Percentiles rank a stretch among this genome's conserved stretches.
These are phyloP conservation scores for Lasioglossum malachurum DNA, from an alignment of 2,888 invertebrate genomes.

Conservation along the genomic window DNA sequence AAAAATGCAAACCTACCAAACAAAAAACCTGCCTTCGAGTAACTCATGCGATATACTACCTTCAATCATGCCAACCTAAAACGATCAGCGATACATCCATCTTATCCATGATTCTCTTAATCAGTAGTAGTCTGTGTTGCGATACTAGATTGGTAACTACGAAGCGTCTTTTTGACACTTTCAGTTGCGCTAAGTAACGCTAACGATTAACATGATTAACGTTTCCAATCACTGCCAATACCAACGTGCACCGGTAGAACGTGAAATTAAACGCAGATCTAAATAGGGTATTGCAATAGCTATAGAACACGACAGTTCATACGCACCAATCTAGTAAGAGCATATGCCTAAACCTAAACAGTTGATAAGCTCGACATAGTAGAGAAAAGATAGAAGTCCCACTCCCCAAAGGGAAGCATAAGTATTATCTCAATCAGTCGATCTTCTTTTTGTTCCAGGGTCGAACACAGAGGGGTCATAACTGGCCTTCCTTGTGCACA, in stretches of 20 bases:
- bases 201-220: not conserved
- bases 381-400: not conserved
- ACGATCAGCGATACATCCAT: slow-evolving; percentile 20
- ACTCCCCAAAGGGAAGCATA: not conserved
- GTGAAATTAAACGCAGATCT: not conserved
- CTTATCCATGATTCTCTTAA: slow-evolving; percentile 18
- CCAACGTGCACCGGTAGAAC: not conserved
- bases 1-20: slow-evolving; percentile 44
- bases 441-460: slow-evolving; percentile 66
- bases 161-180: not conserved
- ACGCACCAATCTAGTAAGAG: not conserved
- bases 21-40: slow-evolving; percentile 10
- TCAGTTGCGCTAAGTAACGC: not conserved
- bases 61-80: slow-evolving; percentile 9
- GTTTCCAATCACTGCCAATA: not conserved
- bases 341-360: not conserved
- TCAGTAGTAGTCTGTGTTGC: not conserved
- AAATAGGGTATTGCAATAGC: not conserved
- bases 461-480: slow-evolving; percentile 74
- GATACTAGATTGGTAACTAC: not conserved
- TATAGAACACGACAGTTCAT: not conserved
- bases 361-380: slow-evolving; percentile 10
- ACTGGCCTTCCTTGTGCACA: slow-evolving; percentile 75
- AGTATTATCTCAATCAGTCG: not conserved
- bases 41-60: slow-evolving; percentile 21